Evolutionary conservation across 1,140 invertebrate genomes (phyloP).

Genomic region (Drosophila lini): DNA sequence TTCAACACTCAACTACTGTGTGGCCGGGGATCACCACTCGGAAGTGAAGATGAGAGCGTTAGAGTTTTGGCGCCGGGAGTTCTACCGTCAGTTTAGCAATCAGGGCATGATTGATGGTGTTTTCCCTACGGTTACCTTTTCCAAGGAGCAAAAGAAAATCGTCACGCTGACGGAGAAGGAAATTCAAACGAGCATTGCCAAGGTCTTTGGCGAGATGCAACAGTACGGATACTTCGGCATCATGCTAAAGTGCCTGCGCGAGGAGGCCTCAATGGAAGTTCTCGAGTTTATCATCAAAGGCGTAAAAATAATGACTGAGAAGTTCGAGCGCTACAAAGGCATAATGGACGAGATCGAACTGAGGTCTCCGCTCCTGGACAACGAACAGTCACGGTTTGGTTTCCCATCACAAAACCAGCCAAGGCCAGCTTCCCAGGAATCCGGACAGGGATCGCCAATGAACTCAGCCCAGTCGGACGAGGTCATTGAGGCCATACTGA

Average conservation of each 20-base stretch:
- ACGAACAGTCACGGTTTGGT: slow-evolving; percentile 1
- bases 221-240: slow-evolving; percentile 89
- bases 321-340: slow-evolving; percentile 79
- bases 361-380: slow-evolving; percentile 26
- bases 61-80: slow-evolving; percentile 89
- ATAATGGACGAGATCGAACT: slow-evolving; percentile 57
- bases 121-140: slow-evolving; percentile 91
- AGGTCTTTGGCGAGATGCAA: slow-evolving; percentile 88
- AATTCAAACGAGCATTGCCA: slow-evolving; percentile 88
- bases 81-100: slow-evolving; percentile 87
- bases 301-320: slow-evolving; percentile 85
- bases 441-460: slow-evolving; percentile 12
- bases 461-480: slow-evolving; percentile 59
- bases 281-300: slow-evolving; percentile 87
- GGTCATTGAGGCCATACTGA: slow-evolving; percentile 86
- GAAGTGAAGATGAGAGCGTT: slow-evolving; percentile 90
- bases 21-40: slow-evolving; percentile 90
- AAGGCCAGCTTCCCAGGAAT: neutral
- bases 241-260: slow-evolving; percentile 87
- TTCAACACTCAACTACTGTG: slow-evolving; percentile 87
- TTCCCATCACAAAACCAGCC: slow-evolving; percentile 9
- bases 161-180: slow-evolving; percentile 88
- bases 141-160: slow-evolving; percentile 91
- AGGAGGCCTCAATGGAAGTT: slow-evolving; percentile 90
- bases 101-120: slow-evolving; percentile 92